A percentile compares a stretch with the other conserved stretches of the same genome.
Evolutionary conservation across 1,140 invertebrate genomes (phyloP).

Genomic region (Gonioctena quinquepunctata): DNA sequence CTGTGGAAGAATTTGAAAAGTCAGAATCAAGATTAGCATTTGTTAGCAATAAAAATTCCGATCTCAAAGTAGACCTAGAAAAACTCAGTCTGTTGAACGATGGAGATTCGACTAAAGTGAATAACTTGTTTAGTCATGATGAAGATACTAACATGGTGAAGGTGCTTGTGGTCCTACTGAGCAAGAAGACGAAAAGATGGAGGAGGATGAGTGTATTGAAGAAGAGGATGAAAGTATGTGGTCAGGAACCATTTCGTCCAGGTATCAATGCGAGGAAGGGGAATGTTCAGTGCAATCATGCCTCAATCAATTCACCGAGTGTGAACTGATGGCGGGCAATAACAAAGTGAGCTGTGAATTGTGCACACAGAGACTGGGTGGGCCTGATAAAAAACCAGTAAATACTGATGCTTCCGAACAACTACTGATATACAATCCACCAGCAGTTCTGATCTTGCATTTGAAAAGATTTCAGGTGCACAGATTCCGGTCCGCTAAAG

Average conservation of each 20-base stretch:
- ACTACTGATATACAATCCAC: constrained; percentile 86
- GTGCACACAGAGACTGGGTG: constrained; percentile 77
- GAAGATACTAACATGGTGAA: constrained; percentile 26
- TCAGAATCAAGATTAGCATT: constrained; percentile 60
- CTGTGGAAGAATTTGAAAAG: constrained; percentile 55
- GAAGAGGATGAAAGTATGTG: constrained; percentile 46
- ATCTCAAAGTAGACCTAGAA: constrained; percentile 48
- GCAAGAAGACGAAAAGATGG: constrained; percentile 47
- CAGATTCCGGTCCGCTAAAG: constrained; percentile 65
- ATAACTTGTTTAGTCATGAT: constrained; percentile 28
- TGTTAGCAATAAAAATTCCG: constrained; percentile 44
- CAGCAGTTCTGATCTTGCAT: constrained; percentile 91
- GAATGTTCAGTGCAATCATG: constrained; percentile 86
- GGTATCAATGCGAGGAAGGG: constrained; percentile 73
- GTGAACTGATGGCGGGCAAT: constrained; percentile 84
- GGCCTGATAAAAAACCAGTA: constrained; percentile 71
- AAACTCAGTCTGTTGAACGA: constrained; percentile 50
- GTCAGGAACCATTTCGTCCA: constrained; percentile 61
- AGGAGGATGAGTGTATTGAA: constrained; percentile 48
- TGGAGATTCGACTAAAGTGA: constrained; percentile 40
- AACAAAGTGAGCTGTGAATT: constrained; percentile 92
- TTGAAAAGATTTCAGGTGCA: constrained; percentile 78
- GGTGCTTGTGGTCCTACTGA: constrained; percentile 34
- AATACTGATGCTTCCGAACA: constrained; percentile 91
- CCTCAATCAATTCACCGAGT: constrained; percentile 87